Percentiles rank a stretch among this genome's conserved stretches.
Conservation (phyloP, 1,140 invertebrate species). For the Drosophila baimaii region DNA sequence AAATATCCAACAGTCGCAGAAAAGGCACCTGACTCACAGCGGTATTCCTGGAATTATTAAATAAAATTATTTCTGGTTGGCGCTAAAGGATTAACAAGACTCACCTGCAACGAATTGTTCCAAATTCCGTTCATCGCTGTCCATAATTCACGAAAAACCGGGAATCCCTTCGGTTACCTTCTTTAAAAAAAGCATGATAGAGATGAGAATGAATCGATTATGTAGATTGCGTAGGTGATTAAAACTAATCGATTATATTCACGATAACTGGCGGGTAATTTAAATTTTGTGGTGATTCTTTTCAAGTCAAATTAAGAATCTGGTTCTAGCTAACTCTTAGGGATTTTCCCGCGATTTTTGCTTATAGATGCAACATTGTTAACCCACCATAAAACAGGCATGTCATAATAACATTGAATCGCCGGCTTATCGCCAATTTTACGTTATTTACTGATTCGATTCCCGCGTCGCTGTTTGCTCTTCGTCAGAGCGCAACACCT, state of each 20-base stretch:
- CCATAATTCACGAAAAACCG: conserved; percentile 1
- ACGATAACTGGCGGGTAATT: conserved; percentile 1
- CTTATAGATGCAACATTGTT: conserved; percentile 2
- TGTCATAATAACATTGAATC: conserved; percentile 16
- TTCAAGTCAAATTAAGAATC: not conserved
- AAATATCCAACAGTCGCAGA: not conserved
- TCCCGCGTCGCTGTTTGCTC: conserved; percentile 29
- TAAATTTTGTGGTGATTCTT: not conserved
- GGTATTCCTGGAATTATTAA: not conserved
- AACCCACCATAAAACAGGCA: not conserved
- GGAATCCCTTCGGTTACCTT: not conserved
- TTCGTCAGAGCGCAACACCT: conserved; percentile 49
- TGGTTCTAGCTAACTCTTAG: not conserved
- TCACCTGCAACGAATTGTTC: not conserved
- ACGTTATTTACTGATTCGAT: conserved; percentile 58
- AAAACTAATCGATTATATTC: not conserved
- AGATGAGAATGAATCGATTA: not conserved
- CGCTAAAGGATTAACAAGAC: too few relatives aligned
- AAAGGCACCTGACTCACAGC: too few relatives aligned
- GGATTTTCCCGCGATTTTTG: not conserved
- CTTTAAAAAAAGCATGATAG: conserved; percentile 6
- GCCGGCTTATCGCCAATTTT: conserved; percentile 39
- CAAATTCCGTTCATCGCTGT: not conserved
- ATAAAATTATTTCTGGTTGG: conserved; percentile 13
- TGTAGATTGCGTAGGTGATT: not conserved